phyloP scores from a whole-genome alignment of 2,888 invertebrate genomes.

The Napeogenes inachia region DNA sequence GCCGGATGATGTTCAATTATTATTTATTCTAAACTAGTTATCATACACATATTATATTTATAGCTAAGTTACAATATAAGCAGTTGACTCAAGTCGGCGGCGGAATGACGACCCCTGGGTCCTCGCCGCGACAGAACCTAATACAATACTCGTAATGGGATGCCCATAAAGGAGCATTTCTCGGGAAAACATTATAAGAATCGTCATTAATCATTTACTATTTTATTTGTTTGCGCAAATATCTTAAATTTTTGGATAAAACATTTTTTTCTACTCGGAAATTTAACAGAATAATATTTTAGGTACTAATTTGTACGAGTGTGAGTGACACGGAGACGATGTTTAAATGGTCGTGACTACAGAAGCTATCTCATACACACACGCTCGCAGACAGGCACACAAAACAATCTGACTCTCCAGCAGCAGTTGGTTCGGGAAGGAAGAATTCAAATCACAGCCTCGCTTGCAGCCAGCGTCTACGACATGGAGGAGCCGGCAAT shows the following conservation, averaged over 20 bases:
- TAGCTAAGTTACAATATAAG: slow-evolving; percentile 15
- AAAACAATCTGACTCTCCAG: slow-evolving; percentile 5
- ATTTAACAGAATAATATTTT: not conserved
- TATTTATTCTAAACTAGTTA: slow-evolving; percentile 17
- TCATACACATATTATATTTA: slow-evolving; percentile 21
- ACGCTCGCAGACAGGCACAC: slow-evolving; percentile 5
- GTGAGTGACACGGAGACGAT: slow-evolving; percentile 9
- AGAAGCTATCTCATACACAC: not conserved
- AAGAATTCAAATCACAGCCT: slow-evolving; percentile 9
- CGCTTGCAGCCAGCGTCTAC: not conserved
- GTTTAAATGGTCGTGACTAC: slow-evolving; percentile 9
- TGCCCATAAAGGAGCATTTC: too few relatives aligned
- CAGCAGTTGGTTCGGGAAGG: slow-evolving; percentile 6
- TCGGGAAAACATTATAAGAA: not conserved
- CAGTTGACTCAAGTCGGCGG: slow-evolving; percentile 3
- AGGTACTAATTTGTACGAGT: slow-evolving; percentile 23
- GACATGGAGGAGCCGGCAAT: not conserved
- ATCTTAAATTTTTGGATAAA: not conserved
- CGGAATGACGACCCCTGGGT: not conserved
- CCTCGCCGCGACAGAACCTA: not conserved
- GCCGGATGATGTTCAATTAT: slow-evolving; percentile 36
- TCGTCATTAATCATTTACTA: not conserved
- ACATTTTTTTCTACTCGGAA: not conserved
- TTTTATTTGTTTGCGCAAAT: not conserved
- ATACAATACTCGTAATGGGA: too few relatives aligned